Conservation (phyloP, 92 coral and sea anemone genomes). For the Epizoanthus fatuus region DNA sequence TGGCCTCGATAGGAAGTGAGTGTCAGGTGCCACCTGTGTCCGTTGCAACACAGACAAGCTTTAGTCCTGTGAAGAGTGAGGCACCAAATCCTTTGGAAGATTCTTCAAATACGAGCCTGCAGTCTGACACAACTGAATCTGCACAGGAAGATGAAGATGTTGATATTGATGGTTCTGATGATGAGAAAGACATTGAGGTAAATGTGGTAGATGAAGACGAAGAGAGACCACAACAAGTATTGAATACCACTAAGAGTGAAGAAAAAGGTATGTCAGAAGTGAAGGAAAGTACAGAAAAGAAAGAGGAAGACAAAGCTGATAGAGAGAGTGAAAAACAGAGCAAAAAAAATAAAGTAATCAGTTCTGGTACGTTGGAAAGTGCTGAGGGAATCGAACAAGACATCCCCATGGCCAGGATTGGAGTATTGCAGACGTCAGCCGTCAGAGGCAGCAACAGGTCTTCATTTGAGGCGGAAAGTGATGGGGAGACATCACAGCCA, state of each 20-base stretch:
- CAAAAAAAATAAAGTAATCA: constrained; percentile 2
- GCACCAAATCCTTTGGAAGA: constrained; percentile 50
- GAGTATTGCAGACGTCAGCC: neutral
- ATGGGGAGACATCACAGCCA: constrained; percentile 6
- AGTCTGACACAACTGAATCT: constrained; percentile 67
- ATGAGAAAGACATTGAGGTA: constrained; percentile 55
- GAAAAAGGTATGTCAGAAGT: constrained; percentile 49
- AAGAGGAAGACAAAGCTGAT: constrained; percentile 4
- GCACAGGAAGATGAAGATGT: constrained; percentile 85
- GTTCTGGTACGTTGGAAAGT: constrained; percentile 23
- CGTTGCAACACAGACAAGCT: constrained; percentile 95
- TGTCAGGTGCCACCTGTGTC: constrained; percentile 86
- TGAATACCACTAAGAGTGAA: constrained; percentile 20
- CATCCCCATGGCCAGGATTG: constrained; percentile 11
- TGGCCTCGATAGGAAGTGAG: constrained; percentile 27
- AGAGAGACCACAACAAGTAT: constrained; percentile 4
- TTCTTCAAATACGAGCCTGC: constrained; percentile 24
- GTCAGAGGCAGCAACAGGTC: constrained; percentile 26
- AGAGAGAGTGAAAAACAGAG: constrained; percentile 20
- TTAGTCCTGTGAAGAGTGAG: constrained; percentile 66
- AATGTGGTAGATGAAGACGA: constrained; percentile 62
- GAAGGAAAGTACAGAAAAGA: constrained; percentile 45
- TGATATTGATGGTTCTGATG: constrained; percentile 68
- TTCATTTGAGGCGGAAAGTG: constrained; percentile 5
- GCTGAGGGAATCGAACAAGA: constrained; percentile 36